phyloP scores from a whole-genome alignment of 1,140 invertebrate genomes.

The Bombus picipes region DNA sequence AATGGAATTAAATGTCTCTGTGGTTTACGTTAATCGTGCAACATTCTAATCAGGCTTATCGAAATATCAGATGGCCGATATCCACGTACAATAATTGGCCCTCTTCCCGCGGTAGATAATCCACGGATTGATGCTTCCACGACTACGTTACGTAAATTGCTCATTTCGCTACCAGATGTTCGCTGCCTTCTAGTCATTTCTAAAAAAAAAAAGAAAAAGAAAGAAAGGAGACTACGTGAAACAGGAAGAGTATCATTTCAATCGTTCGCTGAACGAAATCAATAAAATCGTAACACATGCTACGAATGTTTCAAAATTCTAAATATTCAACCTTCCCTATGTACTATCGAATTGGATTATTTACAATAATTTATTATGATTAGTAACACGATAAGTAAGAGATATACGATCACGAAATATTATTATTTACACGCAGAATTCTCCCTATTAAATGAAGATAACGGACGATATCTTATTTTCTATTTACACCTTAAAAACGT shows the following conservation, averaged over 20 bases:
- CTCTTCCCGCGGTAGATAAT: conserved; percentile 70
- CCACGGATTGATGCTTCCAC: conserved; percentile 68
- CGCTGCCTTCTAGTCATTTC: neutral
- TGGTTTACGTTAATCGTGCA: conserved; percentile 57
- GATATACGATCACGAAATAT: too few relatives aligned
- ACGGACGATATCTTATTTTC: too few relatives aligned
- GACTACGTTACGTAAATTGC: conserved; percentile 55
- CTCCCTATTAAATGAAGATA: too few relatives aligned
- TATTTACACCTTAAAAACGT: too few relatives aligned
- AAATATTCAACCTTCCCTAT: neutral
- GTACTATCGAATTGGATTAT: too few relatives aligned
- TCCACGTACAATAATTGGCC: conserved; percentile 68
- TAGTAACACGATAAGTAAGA: too few relatives aligned
- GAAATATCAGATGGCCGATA: conserved; percentile 70
- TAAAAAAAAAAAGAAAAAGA: conserved; percentile 4
- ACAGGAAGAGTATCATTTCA: neutral
- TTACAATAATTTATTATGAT: too few relatives aligned
- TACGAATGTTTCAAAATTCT: neutral
- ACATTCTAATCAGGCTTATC: conserved; percentile 69
- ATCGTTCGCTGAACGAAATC: neutral
- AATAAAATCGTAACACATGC: neutral
- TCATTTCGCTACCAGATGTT: conserved; percentile 16
- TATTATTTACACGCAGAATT: too few relatives aligned
- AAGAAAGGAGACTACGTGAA: too few relatives aligned
- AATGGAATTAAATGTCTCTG: conserved; percentile 59